Percentiles rank a stretch among this genome's conserved stretches.
Evolutionary conservation across 2,888 invertebrate genomes (phyloP).

Genomic region (Tromatobia lineatoria): DNA sequence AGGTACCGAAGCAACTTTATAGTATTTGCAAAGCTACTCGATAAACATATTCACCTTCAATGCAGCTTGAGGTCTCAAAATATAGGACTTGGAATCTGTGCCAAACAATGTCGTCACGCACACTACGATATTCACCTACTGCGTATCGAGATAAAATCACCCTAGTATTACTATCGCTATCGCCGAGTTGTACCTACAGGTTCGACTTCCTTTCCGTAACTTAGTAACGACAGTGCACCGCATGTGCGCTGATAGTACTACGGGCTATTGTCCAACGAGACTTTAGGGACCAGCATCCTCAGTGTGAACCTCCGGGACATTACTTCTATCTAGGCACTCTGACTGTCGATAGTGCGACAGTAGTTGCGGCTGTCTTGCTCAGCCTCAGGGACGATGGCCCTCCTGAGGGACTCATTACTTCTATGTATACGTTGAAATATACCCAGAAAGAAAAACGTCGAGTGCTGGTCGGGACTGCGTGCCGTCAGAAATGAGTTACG

Average conservation of each 20-base stretch:
- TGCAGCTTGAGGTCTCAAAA: not conserved
- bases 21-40: not conserved
- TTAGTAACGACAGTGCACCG: not conserved
- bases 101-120: not conserved
- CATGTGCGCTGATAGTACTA: not conserved
- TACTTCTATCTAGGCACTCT: constrained; percentile 1
- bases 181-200: not conserved
- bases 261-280: constrained; percentile 4
- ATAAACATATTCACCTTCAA: not conserved
- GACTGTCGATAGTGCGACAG: constrained; percentile 12
- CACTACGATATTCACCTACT: not conserved
- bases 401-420: constrained; percentile 6
- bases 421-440: constrained; percentile 10
- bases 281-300: constrained; percentile 9
- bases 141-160: constrained; percentile 8
- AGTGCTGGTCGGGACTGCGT: too few species aligned
- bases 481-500: too few species aligned
- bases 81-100: not conserved
- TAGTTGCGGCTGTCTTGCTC: constrained; percentile 7
- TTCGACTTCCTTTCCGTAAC: constrained; percentile 3
- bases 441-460: too few species aligned
- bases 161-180: not conserved
- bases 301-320: constrained; percentile 8
- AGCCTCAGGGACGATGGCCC: not conserved
- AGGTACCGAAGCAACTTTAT: not conserved